These are phyloP conservation scores for Adelphocoris suturalis DNA, from an alignment of 2,888 invertebrate genomes.

Conservation along the genomic window DNA sequence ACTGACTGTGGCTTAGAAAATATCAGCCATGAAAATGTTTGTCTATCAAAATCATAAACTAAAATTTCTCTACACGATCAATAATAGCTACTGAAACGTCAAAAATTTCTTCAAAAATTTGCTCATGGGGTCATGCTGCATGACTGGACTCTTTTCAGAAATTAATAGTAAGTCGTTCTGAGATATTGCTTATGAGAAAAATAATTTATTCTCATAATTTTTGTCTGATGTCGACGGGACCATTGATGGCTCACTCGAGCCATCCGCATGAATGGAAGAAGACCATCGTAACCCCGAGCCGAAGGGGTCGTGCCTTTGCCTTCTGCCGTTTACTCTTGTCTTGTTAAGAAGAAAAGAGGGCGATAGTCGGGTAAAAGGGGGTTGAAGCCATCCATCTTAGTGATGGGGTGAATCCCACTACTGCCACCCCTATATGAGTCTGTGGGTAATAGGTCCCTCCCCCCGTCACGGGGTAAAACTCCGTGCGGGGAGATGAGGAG, in stretches of 20 bases:
- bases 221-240: neutral
- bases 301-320: constrained; percentile 34
- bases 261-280: constrained; percentile 53
- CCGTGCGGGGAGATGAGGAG: neutral
- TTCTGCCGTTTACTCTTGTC: constrained; percentile 63
- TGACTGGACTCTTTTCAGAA: too few species aligned
- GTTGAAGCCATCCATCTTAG: constrained; percentile 68
- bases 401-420: constrained; percentile 56
- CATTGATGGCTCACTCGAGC: constrained; percentile 58
- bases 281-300: too few species aligned
- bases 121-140: too few species aligned
- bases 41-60: too few species aligned
- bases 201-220: too few species aligned
- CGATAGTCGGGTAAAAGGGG: constrained; percentile 53
- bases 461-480: neutral
- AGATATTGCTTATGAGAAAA: too few species aligned
- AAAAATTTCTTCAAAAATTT: too few species aligned
- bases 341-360: constrained; percentile 58
- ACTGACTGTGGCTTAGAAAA: too few species aligned
- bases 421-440: constrained; percentile 57
- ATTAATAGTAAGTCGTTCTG: too few species aligned
- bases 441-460: constrained; percentile 69
- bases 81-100: too few species aligned
- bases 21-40: too few species aligned
- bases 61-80: too few species aligned